These are phyloP conservation scores for Nyctereutes procyonoides DNA, from an alignment of 2,113 vertebrate genomes.

Conservation along the genomic window DNA sequence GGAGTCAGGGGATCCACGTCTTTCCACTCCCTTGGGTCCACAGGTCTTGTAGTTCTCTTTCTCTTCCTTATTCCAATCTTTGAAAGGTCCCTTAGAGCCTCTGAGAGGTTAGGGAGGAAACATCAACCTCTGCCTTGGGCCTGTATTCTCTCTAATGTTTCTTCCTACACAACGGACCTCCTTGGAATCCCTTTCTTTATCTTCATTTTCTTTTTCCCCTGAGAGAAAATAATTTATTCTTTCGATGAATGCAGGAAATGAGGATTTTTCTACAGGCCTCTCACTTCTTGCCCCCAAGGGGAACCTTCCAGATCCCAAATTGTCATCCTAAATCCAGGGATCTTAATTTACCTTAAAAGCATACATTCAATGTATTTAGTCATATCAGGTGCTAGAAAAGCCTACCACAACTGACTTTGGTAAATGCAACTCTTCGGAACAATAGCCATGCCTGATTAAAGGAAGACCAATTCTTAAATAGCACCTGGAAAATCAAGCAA, in stretches of 20 bases:
- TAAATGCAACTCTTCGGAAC: neutral
- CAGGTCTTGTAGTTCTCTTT: neutral
- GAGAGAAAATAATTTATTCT: constrained; percentile 14
- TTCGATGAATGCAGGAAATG: neutral
- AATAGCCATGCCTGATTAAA: neutral
- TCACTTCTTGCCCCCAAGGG: neutral
- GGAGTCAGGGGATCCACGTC: too few relatives aligned
- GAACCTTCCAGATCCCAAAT: neutral
- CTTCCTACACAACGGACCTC: neutral
- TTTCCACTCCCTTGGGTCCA: neutral
- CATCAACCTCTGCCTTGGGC: neutral
- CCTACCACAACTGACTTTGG: neutral
- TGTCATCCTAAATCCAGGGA: neutral
- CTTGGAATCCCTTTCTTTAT: neutral
- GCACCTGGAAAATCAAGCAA: neutral
- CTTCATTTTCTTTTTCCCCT: neutral
- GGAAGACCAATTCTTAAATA: constrained; percentile 10
- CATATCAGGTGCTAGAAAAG: neutral
- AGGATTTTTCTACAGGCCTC: neutral
- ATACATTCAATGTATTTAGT: neutral
- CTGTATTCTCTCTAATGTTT: neutral
- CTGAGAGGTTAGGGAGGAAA: neutral
- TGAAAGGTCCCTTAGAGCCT: neutral
- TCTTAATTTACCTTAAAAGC: constrained; percentile 19
- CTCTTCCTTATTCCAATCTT: neutral